phyloP scores from a whole-genome alignment of 2,888 invertebrate genomes.

The Oasisia sp. region DNA sequence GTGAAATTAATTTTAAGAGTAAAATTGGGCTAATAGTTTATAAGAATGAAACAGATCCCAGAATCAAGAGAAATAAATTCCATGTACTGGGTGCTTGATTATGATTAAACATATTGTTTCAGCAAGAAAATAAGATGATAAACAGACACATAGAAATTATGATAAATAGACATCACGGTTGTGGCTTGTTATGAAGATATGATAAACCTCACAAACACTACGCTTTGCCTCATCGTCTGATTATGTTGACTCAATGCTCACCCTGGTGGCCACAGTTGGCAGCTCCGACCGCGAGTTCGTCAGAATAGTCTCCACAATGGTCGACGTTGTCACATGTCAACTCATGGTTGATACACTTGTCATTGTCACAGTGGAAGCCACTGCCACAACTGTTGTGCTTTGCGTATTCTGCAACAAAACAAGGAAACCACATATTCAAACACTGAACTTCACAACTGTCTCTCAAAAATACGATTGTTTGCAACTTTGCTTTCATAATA shows the following conservation, averaged over 20 bases:
- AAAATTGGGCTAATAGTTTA: too few species aligned
- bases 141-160: too few species aligned
- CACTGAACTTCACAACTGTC: neutral
- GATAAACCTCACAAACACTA: neutral
- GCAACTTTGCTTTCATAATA: neutral
- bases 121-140: neutral
- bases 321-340: conserved; percentile 58
- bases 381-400: conserved; percentile 47
- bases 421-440: neutral
- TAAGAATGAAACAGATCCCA: too few species aligned
- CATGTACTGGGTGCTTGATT: too few species aligned
- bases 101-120: neutral
- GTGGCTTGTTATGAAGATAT: neutral
- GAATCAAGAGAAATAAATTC: too few species aligned
- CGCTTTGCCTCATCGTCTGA: neutral
- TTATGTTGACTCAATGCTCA: conserved; percentile 17
- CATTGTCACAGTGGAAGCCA: conserved; percentile 58
- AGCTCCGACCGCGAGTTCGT: conserved; percentile 55
- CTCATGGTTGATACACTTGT: conserved; percentile 57
- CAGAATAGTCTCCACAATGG: conserved; percentile 61
- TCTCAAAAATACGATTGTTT: neutral
- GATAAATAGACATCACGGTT: neutral
- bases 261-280: conserved; percentile 50
- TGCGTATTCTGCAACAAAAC: conserved; percentile 50
- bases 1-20: too few species aligned